phyloP scores from a whole-genome alignment of 2,797 vertebrate species.

The Artibeus jamaicensis region DNA sequence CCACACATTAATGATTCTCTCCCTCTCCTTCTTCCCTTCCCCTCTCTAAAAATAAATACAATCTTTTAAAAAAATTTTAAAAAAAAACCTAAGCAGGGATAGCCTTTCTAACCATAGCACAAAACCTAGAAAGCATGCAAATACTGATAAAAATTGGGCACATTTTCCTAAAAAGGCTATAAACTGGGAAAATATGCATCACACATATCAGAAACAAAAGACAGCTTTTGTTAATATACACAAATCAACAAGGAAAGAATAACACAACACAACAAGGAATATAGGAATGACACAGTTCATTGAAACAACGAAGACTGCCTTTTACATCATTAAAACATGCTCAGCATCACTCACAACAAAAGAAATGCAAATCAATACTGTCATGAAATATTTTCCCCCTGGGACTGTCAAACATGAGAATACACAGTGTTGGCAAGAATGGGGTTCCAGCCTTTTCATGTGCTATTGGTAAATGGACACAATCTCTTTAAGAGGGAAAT shows the following conservation, averaged over 20 bases:
- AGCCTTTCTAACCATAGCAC: not conserved
- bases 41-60: no score
- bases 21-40: no score
- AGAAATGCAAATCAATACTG: conserved; percentile 22
- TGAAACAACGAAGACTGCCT: not conserved
- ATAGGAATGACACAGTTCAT: not conserved
- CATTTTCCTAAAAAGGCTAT: not conserved
- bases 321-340: not conserved
- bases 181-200: not conserved
- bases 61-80: not conserved
- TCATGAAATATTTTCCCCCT: not conserved
- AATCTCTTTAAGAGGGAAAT: not conserved
- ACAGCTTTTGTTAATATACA: not conserved
- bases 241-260: not conserved
- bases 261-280: not conserved
- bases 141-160: conserved; percentile 8
- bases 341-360: not conserved
- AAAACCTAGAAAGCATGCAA: not conserved
- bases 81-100: not conserved
- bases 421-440: not conserved
- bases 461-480: not conserved
- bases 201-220: not conserved
- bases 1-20: no score
- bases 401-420: not conserved
- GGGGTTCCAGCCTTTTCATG: not conserved